Conservation (phyloP, 2,113 vertebrate genomes). For the Gymnarchus niloticus region DNA sequence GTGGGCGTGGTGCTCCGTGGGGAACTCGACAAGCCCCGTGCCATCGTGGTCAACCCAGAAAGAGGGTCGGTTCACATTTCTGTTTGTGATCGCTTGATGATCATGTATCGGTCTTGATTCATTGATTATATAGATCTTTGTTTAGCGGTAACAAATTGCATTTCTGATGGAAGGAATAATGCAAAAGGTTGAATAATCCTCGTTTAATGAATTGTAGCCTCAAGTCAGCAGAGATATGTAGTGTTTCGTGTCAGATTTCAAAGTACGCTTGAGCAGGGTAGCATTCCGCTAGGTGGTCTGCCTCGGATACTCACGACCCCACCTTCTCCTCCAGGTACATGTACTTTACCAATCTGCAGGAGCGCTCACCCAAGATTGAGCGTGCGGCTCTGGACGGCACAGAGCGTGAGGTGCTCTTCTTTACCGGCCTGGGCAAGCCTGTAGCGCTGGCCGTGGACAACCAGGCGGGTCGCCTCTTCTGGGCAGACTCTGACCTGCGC, state of each 20-base stretch:
- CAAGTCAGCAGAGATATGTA: not conserved
- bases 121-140: not conserved
- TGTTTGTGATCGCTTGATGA: not conserved
- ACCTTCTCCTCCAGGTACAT: conserved; percentile 73
- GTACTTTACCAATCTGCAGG: conserved; percentile 97
- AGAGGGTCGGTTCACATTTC: conserved; percentile 71
- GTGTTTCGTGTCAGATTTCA: not conserved
- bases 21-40: conserved; percentile 85
- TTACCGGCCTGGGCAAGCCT: conserved; percentile 85
- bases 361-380: conserved; percentile 90
- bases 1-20: conserved; percentile 87
- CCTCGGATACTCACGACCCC: not conserved
- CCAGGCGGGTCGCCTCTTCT: conserved; percentile 84
- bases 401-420: conserved; percentile 89
- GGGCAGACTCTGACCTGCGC: conserved; percentile 91
- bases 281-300: not conserved
- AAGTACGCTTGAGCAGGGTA: not conserved
- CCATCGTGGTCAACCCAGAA: conserved; percentile 94
- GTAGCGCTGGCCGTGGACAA: conserved; percentile 85
- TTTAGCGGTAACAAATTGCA: not conserved
- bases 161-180: not conserved
- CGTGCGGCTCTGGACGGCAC: conserved; percentile 89
- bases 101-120: not conserved
- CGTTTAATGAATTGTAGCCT: too few relatives aligned
- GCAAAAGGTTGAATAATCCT: too few relatives aligned